Conservation (phyloP, 2,888 invertebrate species). For the Troilus luridus region DNA sequence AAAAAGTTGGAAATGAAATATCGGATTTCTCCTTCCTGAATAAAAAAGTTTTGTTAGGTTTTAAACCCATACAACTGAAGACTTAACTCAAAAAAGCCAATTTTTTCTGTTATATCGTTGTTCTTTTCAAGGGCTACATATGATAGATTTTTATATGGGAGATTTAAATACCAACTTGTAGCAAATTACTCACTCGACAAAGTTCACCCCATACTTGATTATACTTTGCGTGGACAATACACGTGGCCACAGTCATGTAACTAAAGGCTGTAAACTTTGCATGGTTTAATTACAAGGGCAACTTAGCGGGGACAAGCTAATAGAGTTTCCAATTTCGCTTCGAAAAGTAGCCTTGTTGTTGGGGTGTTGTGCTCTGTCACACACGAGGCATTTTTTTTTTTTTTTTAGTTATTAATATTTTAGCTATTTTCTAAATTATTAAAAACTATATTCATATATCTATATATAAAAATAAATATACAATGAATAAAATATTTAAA, state of each 20-base stretch:
- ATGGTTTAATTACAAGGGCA: background rate
- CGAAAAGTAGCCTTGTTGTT: background rate
- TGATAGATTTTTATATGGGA: background rate
- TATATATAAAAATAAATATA: no score
- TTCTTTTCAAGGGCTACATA: no score
- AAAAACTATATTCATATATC: background rate
- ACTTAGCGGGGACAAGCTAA: background rate
- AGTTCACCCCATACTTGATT: background rate
- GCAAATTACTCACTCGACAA: background rate
- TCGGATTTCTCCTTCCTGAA: no score
- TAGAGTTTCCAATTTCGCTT: slow-evolving; percentile 11
- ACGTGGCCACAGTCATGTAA: background rate
- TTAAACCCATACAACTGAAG: no score
- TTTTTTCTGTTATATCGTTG: no score
- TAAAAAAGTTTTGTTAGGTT: no score
- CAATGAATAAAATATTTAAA: no score
- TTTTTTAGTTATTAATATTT: no score
- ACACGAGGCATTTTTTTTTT: background rate
- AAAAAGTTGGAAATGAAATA: no score
- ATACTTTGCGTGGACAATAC: background rate
- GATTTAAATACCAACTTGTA: background rate
- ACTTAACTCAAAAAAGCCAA: no score
- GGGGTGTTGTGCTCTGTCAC: background rate
- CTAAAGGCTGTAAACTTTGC: slow-evolving; percentile 9
- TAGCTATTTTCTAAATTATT: background rate